These are phyloP conservation scores for Apaloderma vittatum DNA, from an alignment of 2,113 vertebrate species.

Conservation along the genomic window DNA sequence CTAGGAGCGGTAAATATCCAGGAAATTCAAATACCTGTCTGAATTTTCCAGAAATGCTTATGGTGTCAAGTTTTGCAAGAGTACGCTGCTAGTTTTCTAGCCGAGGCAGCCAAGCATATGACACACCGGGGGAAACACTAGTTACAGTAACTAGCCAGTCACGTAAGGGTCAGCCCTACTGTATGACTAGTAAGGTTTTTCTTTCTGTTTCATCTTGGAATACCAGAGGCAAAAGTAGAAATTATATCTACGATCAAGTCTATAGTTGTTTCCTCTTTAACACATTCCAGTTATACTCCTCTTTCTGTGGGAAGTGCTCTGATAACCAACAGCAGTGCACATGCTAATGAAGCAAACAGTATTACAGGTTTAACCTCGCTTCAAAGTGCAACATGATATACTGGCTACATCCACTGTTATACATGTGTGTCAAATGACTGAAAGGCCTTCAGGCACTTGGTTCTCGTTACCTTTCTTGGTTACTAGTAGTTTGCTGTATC, in stretches of 20 bases:
- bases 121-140: neutral
- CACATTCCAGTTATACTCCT: fast-evolving
- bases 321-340: neutral
- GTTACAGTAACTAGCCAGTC: neutral
- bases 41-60: conserved; percentile 52
- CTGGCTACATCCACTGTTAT: neutral
- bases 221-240: neutral
- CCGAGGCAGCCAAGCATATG: neutral
- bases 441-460: neutral
- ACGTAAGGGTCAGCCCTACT: neutral
- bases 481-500: neutral
- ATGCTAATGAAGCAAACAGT: neutral
- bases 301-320: neutral
- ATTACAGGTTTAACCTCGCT: neutral
- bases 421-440: neutral
- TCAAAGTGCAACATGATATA: neutral
- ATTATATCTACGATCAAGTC: neutral
- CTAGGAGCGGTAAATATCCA: conserved; percentile 44
- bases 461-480: neutral
- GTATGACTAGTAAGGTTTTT: neutral
- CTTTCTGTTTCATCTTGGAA: neutral
- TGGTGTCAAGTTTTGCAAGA: conserved; percentile 25
- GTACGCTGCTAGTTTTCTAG: conserved; percentile 36
- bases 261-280: neutral
- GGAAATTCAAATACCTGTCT: conserved; percentile 33